Base-by-base conservation (phyloP, 1,140 invertebrate genomes). In the Venustaconcha ellipsiformis region DNA sequence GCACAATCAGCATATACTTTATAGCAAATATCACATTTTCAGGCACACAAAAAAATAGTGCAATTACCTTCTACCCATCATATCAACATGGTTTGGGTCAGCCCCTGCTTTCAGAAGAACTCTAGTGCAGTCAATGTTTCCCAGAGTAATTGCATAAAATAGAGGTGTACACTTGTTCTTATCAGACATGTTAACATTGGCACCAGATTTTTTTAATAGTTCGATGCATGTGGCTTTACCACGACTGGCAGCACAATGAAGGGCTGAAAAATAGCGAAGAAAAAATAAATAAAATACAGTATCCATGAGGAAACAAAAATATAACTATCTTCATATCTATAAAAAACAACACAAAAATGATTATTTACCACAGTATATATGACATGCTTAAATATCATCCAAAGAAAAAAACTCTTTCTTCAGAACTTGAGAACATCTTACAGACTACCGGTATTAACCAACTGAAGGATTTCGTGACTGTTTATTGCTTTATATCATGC, bases 191-290 rank as follows among this genome's bases (percentile, higher is more conserved):
- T 98, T 96, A 0, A 96, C 94, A 17, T 95, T 93, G 14, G 89
- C 84, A 58, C 81, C 81, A 57, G 76, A 60, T 60, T 86, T 84
- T 56, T 99, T 92, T 55, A 99, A 90, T 5, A 94, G 95, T 80
- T 99, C 96, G 55, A 99, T 92, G 86, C 97, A 98, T 82, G 97
- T 95, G 0, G 94, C 94, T 87, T 99, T 96, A 6, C 98, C 98
- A 74, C 97, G 92, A 18, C 96, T 97, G 0, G 97, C 96, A 0
- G 97, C 97, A 90, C 97, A 99, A 87, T 99, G 98, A 20, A 99
- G 89, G 0, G 96, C 97, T 89, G 84, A 59, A 87, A 87, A 14
- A 68, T 30, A 79, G 57, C 64, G 23, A 69, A 14, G 60, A 77
- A 18, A 65, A 6, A 48, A 48, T 48, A 48, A 48, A 48, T 48